A percentile compares a stretch with the other conserved stretches of the same genome.
phyloP scores from a whole-genome alignment of 2,113 vertebrate species.

The human (Homo sapiens) region DNA sequence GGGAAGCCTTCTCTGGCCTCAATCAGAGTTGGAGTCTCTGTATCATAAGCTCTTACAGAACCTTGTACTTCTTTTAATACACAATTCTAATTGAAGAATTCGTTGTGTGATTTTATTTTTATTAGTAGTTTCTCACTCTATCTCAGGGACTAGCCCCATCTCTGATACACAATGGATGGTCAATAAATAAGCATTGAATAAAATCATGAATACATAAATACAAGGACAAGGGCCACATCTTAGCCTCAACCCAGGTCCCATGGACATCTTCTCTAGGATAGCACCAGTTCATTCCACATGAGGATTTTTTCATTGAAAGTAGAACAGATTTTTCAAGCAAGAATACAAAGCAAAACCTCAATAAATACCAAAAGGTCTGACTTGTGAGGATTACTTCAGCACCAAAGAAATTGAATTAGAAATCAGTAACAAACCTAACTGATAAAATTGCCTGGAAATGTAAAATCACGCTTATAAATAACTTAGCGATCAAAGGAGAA shows the following conservation, averaged over 20 bases:
- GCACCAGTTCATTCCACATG: rapidly evolving
- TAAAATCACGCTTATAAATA: neutral
- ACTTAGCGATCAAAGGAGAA: neutral
- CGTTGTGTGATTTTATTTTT: neutral
- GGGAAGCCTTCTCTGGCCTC: too few species aligned
- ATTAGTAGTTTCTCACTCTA: neutral
- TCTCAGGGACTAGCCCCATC: neutral
- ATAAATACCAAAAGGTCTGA: neutral
- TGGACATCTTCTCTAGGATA: rapidly evolving
- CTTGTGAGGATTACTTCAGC: neutral
- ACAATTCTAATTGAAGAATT: neutral
- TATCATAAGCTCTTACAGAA: neutral
- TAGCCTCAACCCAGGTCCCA: neutral
- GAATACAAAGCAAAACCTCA: neutral
- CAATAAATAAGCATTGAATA: neutral
- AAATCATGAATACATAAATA: neutral
- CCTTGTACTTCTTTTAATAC: neutral
- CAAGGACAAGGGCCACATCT: neutral
- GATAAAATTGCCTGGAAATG: neutral
- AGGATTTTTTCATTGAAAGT: neutral
- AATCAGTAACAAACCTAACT: neutral
- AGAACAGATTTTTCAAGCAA: neutral
- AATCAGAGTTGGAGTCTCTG: neutral
- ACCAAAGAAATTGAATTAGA: neutral
- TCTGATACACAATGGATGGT: neutral